Base-by-base conservation (phyloP, 2,888 invertebrate genomes). In the Andrena dorsata region DNA sequence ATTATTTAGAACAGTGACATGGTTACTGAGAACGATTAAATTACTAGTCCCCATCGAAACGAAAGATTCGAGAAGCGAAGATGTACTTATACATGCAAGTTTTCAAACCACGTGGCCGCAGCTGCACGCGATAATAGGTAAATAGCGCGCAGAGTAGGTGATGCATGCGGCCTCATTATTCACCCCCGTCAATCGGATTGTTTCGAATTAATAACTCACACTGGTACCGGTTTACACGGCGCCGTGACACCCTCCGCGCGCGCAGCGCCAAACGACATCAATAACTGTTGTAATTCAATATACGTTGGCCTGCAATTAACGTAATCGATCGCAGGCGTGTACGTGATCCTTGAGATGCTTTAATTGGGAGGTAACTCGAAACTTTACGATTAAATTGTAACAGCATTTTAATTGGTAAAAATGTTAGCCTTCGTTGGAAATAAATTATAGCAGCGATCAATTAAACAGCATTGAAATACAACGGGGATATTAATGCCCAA, bases 181-280 rank as follows among this genome's bases (percentile, higher is more conserved):
- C 84, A 35, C 30, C n/a, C 35, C 30, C 63, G 73, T 64, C 75
- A 78, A 84, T 82, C 77, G 68, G 66, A 73, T 70, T 53, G 58
- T 73, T 68, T 76, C 70, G 60, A 76, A 82, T 82, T 82, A 71
- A 85, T 82, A 84, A 85, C 69, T 41, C 75, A 30, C 75, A 30
- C 58, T 20, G 41, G 47, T 35, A 13, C 41, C 71, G 53, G 51
- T 72, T 77, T 41, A 10, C 30, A 23, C 4, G 58, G 35, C 49
- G 41, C 41, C 26, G 16, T 3, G 41, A 16, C 47, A 49, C 47
- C 61, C 71, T 23, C 30, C 32, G 53, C 56, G 41, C 13, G 60
- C 51, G 10, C 1, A 26, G 8, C n/a, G 32, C 20, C 26, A 2
- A 8, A 16, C 20, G 51, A 26, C 41, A 70, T 41, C 60, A n/a